phyloP scores from a whole-genome alignment of 2,888 invertebrate species.

The Operophtera brumata region DNA sequence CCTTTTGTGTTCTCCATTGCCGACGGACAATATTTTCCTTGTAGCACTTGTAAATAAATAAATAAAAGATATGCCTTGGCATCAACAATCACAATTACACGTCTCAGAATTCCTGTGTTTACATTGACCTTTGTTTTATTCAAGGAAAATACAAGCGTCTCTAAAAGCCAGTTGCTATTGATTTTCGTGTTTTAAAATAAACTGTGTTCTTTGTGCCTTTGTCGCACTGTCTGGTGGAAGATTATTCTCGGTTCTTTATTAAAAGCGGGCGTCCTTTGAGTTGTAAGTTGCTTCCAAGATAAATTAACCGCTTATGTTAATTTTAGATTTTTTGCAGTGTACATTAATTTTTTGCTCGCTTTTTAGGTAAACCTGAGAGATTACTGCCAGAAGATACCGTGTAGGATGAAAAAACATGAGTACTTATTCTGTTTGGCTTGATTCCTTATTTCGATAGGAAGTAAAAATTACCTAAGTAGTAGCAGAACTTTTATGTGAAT shows the following conservation, averaged over 20 bases:
- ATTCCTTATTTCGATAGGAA: no score
- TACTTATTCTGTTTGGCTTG: no score
- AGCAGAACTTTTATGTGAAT: no score
- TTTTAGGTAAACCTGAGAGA: constrained; percentile 8
- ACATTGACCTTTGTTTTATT: not conserved
- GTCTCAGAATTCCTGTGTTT: no score
- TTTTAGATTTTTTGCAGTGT: constrained; percentile 12
- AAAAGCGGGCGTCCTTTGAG: constrained; percentile 28
- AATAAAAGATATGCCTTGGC: no score
- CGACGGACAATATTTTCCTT: no score
- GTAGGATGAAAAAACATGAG: not conserved
- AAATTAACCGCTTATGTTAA: constrained; percentile 26
- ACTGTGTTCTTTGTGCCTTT: constrained; percentile 25
- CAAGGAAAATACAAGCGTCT: constrained; percentile 4
- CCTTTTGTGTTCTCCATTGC: no score
- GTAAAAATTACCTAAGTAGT: no score
- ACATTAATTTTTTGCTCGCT: constrained; percentile 10
- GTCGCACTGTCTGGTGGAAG: constrained; percentile 25
- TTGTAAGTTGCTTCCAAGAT: constrained; percentile 22
- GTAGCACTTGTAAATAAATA: no score
- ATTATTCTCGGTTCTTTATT: constrained; percentile 28
- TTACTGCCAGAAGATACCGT: not conserved
- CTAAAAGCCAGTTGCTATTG: constrained; percentile 16
- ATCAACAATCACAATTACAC: no score
- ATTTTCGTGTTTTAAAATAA: constrained; percentile 29